Conservation (phyloP, 2,797 vertebrate genomes). For the Nannoperca australis region DNA sequence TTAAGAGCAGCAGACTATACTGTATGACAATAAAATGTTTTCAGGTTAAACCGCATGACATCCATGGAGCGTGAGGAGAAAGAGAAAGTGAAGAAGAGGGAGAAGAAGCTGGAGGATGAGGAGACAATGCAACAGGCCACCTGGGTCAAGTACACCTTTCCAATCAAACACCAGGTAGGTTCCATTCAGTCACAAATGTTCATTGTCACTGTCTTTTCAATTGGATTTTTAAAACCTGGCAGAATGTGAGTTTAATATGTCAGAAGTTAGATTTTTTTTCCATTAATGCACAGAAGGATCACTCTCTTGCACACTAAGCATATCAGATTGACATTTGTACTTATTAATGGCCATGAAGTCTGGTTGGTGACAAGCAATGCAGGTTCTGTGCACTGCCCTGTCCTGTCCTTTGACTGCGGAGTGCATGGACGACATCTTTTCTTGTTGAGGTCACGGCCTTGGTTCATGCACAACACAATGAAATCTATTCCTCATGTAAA, state of each 20-base stretch:
- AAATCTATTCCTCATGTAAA: not conserved
- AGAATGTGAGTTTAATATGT: not conserved
- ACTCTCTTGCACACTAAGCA: not conserved
- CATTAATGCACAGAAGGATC: not conserved
- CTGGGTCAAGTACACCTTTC: slow-evolving; percentile 99
- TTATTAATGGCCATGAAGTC: not conserved
- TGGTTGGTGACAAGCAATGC: too few relatives aligned
- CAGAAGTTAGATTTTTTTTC: not conserved
- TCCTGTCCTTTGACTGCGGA: not conserved
- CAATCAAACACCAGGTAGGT: slow-evolving; percentile 96
- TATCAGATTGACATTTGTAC: not conserved
- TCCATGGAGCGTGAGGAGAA: slow-evolving; percentile 98
- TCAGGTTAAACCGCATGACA: slow-evolving; percentile 94
- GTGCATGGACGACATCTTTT: not conserved
- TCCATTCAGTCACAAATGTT: not conserved
- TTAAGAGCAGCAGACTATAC: not conserved
- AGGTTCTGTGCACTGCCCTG: not conserved
- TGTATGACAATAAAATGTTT: slow-evolving; percentile 16
- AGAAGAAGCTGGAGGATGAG: slow-evolving; percentile 97
- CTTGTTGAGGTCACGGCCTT: not conserved
- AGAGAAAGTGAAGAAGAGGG: slow-evolving; percentile 97
- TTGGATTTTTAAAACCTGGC: not conserved
- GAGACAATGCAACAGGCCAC: slow-evolving; percentile 98
- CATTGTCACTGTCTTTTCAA: not conserved
- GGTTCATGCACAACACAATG: not conserved